These are phyloP conservation scores for Caenorhabditis japonica DNA, from an alignment of 2,888 invertebrate genomes.

Conservation along the genomic window DNA sequence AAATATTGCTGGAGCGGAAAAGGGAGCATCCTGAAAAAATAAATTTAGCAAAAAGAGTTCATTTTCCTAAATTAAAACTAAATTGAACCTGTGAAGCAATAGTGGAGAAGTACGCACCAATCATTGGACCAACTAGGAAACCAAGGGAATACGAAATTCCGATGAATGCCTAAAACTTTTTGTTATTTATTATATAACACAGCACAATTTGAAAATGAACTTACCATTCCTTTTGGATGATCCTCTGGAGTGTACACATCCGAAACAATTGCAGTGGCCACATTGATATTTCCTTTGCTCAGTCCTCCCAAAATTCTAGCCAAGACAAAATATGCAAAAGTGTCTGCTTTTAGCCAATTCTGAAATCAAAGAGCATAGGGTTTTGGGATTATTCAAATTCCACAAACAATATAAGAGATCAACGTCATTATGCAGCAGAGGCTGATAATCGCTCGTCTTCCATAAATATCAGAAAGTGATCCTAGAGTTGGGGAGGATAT, in stretches of 20 bases:
- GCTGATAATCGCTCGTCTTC: constrained; percentile 88
- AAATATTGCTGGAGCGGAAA: constrained; percentile 75
- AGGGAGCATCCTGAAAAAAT: constrained; percentile 37
- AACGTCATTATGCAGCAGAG: constrained; percentile 84
- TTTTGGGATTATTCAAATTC: neutral
- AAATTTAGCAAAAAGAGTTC: neutral
- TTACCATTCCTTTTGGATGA: constrained; percentile 93
- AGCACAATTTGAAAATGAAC: too few species aligned
- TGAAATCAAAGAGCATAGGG: constrained; percentile 78
- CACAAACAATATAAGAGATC: constrained; percentile 71
- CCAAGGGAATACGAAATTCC: constrained; percentile 97
- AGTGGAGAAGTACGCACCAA: constrained; percentile 89
- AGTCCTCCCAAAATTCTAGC: constrained; percentile 93
- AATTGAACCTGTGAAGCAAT: constrained; percentile 57
- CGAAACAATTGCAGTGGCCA: constrained; percentile 93
- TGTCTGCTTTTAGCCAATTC: constrained; percentile 91
- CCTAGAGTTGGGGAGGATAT: constrained; percentile 93
- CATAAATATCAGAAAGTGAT: constrained; percentile 93
- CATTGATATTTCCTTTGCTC: constrained; percentile 94
- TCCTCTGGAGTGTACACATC: constrained; percentile 89
- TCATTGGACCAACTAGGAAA: constrained; percentile 94
- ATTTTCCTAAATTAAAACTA: too few species aligned
- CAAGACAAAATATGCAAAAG: constrained; percentile 90
- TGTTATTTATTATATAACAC: neutral
- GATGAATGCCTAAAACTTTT: constrained; percentile 85